Evolutionary conservation across 2,888 invertebrate genomes (phyloP).

Genomic region (Eupithecia pulchellata): DNA sequence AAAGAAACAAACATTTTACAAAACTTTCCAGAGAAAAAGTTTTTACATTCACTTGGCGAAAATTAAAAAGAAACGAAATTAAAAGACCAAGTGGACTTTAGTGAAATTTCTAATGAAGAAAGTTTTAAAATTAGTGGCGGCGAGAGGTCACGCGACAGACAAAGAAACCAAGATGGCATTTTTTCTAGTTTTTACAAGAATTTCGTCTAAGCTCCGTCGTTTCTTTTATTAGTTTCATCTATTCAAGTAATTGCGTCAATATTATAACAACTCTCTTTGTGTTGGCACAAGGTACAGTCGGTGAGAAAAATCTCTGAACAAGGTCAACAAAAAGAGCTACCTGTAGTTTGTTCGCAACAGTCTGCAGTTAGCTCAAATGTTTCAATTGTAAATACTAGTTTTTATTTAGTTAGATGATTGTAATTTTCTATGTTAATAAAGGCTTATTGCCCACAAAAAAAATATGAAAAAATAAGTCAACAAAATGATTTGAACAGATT

Average conservation of each 20-base stretch:
- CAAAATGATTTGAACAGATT: too few species aligned
- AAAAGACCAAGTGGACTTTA: constrained; percentile 48
- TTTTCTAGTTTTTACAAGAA: constrained; percentile 23
- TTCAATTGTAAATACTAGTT: too few species aligned
- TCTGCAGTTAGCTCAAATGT: too few species aligned
- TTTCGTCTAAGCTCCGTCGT: not conserved
- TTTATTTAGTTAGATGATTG: too few species aligned
- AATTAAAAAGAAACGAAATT: constrained; percentile 60
- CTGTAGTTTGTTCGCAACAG: too few species aligned
- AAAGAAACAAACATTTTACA: constrained; percentile 32
- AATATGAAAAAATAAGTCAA: too few species aligned
- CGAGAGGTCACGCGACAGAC: constrained; percentile 34
- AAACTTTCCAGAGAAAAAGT: constrained; percentile 34
- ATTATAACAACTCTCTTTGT: not conserved
- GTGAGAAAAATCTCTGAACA: not conserved
- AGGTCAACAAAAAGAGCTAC: not conserved
- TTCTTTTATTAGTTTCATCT: not conserved
- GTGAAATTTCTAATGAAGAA: constrained; percentile 46
- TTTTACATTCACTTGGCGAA: constrained; percentile 45
- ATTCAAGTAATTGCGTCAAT: constrained; percentile 6
- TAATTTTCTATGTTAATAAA: too few species aligned
- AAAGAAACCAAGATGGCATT: constrained; percentile 22
- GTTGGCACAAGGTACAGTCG: not conserved
- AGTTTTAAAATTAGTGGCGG: constrained; percentile 42
- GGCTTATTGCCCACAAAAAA: too few species aligned